Evolutionary conservation across 2,113 vertebrate genomes (phyloP).

Genomic region (Clarias magur): DNA sequence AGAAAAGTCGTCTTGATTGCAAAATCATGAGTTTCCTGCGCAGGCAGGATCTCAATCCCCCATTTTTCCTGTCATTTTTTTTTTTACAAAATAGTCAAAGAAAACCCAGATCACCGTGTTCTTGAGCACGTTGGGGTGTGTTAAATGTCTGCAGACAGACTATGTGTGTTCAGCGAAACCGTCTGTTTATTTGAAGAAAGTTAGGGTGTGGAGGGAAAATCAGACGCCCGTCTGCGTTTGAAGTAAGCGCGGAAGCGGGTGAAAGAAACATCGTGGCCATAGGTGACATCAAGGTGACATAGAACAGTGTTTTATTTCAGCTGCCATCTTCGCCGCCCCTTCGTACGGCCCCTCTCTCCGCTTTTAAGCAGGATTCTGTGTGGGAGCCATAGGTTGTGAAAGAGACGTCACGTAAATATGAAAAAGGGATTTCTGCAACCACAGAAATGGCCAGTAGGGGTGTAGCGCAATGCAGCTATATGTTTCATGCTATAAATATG

Average conservation of each 20-base stretch:
- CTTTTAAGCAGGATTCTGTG: conserved; percentile 19
- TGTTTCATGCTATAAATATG: not conserved
- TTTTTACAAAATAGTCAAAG: not conserved
- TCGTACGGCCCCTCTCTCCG: conserved; percentile 10
- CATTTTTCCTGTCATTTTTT: not conserved
- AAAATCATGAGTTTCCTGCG: not conserved
- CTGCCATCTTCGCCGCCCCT: not conserved
- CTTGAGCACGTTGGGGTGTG: not conserved
- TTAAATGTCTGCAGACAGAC: conserved; percentile 31
- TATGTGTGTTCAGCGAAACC: not conserved
- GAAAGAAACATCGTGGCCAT: conserved; percentile 61
- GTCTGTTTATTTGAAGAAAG: conserved; percentile 73
- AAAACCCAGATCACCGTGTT: conserved; percentile 14
- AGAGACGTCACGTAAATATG: not conserved
- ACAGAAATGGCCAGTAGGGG: not conserved
- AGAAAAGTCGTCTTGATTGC: not conserved
- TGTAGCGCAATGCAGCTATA: not conserved
- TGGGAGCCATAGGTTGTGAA: not conserved
- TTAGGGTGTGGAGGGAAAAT: conserved; percentile 54
- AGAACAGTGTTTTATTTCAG: conserved; percentile 72
- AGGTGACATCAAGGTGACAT: conserved; percentile 63
- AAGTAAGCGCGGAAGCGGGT: conserved; percentile 66
- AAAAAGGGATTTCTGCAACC: not conserved
- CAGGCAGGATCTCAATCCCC: not conserved
- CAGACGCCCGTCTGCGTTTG: conserved; percentile 70